Percentiles rank a stretch among this genome's conserved stretches.
Conservation (phyloP, 2,888 invertebrate genomes). For the Spisula solida region DNA sequence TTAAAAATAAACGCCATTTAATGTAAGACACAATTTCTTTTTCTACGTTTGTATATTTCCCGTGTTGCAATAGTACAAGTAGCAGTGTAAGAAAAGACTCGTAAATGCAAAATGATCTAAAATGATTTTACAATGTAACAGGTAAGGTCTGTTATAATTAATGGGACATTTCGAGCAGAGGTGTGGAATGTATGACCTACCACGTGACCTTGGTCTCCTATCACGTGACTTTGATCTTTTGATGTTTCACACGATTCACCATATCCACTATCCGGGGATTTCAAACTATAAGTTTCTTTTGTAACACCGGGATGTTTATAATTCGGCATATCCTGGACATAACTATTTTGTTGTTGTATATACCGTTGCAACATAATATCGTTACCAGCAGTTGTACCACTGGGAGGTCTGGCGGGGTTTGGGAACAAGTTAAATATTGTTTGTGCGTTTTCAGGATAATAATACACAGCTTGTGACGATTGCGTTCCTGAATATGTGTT, state of each 20-base stretch:
- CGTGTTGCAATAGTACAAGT: too few species aligned
- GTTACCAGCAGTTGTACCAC: constrained; percentile 14
- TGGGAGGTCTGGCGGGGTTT: neutral
- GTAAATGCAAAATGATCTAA: neutral
- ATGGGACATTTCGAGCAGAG: neutral
- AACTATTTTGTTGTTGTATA: constrained; percentile 77
- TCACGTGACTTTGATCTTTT: constrained; percentile 46
- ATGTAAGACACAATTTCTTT: neutral
- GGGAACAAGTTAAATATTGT: constrained; percentile 1
- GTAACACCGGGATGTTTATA: constrained; percentile 47
- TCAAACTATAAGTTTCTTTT: constrained; percentile 75
- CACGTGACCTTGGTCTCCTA: constrained; percentile 40
- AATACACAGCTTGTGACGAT: constrained; percentile 32
- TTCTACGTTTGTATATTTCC: too few species aligned
- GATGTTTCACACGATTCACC: constrained; percentile 80
- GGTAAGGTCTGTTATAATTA: neutral
- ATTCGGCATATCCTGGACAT: constrained; percentile 59
- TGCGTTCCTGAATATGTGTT: constrained; percentile 13
- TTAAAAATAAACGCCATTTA: neutral
- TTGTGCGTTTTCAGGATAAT: constrained; percentile 19
- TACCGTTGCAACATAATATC: constrained; percentile 76
- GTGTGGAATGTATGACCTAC: neutral
- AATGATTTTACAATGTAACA: neutral
- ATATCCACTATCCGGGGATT: constrained; percentile 85
- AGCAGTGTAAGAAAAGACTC: neutral